Evolutionary conservation across 2,113 vertebrate species (phyloP).

Genomic region (Carassius auratus): DNA sequence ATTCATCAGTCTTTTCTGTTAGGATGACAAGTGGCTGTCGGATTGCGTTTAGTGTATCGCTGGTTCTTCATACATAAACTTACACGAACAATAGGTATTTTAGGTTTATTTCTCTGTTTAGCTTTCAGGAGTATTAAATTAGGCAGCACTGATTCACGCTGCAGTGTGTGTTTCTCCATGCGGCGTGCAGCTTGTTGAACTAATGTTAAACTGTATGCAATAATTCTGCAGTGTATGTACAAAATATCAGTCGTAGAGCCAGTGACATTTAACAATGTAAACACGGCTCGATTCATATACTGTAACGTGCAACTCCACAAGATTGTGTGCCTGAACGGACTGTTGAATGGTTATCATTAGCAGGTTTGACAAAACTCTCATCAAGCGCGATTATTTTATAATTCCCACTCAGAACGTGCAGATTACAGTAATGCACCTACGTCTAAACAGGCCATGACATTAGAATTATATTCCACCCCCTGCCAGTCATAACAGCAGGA

Average conservation of each 20-base stretch:
- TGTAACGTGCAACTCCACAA: slow-evolving; percentile 8
- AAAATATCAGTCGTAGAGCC: slow-evolving; percentile 29
- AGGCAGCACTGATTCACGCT: background rate
- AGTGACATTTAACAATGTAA: slow-evolving; percentile 41
- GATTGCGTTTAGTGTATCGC: background rate
- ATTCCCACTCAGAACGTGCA: background rate
- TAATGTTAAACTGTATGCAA: slow-evolving; percentile 22
- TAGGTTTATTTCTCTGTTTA: background rate
- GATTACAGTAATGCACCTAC: slow-evolving; percentile 9
- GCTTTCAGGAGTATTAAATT: background rate
- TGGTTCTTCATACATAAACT: too few species aligned
- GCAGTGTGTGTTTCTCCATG: background rate
- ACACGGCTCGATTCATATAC: slow-evolving; percentile 29
- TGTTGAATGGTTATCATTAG: slow-evolving; percentile 29
- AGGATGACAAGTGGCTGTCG: background rate
- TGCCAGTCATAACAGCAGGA: slow-evolving; percentile 69
- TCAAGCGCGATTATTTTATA: slow-evolving; percentile 8
- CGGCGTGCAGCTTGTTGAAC: slow-evolving; percentile 20
- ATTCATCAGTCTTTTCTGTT: background rate
- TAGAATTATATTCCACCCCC: slow-evolving; percentile 35
- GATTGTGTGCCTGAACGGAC: slow-evolving; percentile 14
- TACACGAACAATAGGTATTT: background rate
- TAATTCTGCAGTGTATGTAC: slow-evolving; percentile 33
- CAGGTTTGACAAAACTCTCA: slow-evolving; percentile 26
- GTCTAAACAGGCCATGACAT: slow-evolving; percentile 32